Conservation (phyloP, 64 coral and sea anemone genomes). For the Platygyra sinensis region DNA sequence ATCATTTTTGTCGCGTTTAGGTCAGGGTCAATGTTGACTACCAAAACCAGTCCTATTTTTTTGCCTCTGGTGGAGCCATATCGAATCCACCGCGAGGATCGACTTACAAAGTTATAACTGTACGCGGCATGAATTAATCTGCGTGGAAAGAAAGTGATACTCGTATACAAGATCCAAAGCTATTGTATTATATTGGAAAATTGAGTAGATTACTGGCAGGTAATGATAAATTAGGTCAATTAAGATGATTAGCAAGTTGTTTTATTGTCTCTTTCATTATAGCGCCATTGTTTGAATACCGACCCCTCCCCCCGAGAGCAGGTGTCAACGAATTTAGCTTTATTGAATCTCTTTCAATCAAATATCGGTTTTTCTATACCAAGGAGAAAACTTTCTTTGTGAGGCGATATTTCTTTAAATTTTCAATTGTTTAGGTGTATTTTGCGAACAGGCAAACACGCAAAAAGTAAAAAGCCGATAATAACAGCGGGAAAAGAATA, state of each 20-base stretch:
- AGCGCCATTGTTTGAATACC: slow-evolving; percentile 35
- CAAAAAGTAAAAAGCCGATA: neutral
- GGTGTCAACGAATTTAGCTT: neutral
- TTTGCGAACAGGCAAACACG: slow-evolving; percentile 22
- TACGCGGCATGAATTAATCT: neutral
- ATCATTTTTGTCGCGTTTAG: neutral
- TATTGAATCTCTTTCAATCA: slow-evolving; percentile 12
- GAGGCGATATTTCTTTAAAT: neutral
- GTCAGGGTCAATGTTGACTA: neutral
- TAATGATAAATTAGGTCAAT: slow-evolving; percentile 40
- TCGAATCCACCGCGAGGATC: neutral
- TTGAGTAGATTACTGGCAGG: slow-evolving; percentile 24
- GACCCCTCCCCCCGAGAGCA: neutral
- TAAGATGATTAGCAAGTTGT: slow-evolving; percentile 47
- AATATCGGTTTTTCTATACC: slow-evolving; percentile 32
- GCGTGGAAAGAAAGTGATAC: neutral
- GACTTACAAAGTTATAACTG: neutral
- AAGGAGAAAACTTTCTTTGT: slow-evolving; percentile 7
- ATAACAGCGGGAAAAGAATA: neutral
- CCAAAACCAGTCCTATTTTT: neutral
- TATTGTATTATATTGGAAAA: neutral
- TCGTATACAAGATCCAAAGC: neutral
- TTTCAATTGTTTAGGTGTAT: slow-evolving; percentile 12
- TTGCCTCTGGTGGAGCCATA: neutral
- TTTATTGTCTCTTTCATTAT: slow-evolving; percentile 53